Conservation (phyloP, 2,113 vertebrate species). For the Hippocampus guttulatus region DNA sequence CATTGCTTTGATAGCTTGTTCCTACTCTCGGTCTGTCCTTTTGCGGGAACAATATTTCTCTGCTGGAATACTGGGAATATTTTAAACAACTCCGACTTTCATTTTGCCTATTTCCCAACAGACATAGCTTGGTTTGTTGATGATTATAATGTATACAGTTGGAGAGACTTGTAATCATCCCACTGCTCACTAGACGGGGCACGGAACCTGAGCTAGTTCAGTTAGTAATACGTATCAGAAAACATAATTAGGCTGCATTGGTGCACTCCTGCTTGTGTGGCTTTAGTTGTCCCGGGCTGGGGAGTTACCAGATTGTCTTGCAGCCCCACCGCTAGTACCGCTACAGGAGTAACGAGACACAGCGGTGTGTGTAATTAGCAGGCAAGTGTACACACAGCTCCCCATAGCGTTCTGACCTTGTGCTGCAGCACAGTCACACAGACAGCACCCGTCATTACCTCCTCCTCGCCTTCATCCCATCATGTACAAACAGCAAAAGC, state of each 20-base stretch:
- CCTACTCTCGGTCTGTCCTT: constrained; percentile 60
- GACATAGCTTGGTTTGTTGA: constrained; percentile 22
- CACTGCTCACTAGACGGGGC: constrained; percentile 30
- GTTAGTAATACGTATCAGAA: constrained; percentile 53
- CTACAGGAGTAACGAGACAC: constrained; percentile 55
- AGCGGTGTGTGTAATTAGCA: constrained; percentile 72
- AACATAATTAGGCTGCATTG: constrained; percentile 62
- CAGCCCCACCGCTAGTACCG: constrained; percentile 44
- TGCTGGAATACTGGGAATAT: constrained; percentile 24
- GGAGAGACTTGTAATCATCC: constrained; percentile 36
- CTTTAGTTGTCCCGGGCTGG: constrained; percentile 52
- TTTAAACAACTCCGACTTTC: constrained; percentile 22
- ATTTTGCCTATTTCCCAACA: constrained; percentile 23
- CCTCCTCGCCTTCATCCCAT: constrained; percentile 18
- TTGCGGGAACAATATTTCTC: constrained; percentile 53
- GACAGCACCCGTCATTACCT: constrained; percentile 25
- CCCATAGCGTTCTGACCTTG: constrained; percentile 67
- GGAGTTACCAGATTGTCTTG: constrained; percentile 69
- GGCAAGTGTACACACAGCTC: constrained; percentile 65
- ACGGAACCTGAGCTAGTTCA: constrained; percentile 37
- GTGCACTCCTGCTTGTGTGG: constrained; percentile 38
- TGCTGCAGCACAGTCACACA: constrained; percentile 43
- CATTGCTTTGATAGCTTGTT: constrained; percentile 77
- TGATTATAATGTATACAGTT: constrained; percentile 38
- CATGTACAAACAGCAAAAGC: constrained; percentile 37